These are phyloP conservation scores for Trichonephila inaurata DNA, from an alignment of 1,140 invertebrate genomes.

Conservation along the genomic window DNA sequence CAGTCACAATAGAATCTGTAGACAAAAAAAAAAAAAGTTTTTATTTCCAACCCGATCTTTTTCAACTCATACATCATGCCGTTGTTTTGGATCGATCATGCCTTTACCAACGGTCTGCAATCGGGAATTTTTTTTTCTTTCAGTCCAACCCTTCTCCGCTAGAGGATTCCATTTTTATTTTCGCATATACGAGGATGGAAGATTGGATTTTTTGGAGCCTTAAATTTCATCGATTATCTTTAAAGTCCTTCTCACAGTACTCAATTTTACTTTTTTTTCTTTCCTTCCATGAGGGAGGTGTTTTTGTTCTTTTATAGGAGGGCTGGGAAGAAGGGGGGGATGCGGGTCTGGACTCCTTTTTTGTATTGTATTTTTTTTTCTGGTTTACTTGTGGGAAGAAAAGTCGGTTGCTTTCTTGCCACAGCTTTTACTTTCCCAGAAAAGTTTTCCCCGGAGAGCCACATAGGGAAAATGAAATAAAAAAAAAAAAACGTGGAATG, in stretches of 20 bases:
- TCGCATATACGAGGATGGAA: slow-evolving; percentile 21
- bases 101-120: not conserved
- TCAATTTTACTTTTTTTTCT: slow-evolving; percentile 43
- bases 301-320: slow-evolving; percentile 9
- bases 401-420: slow-evolving; percentile 19
- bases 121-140: slow-evolving; percentile 16
- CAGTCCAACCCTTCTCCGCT: not conserved
- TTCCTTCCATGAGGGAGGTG: not conserved
- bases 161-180: slow-evolving; percentile 44
- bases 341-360: slow-evolving; percentile 10
- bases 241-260: slow-evolving; percentile 57
- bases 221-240: slow-evolving; percentile 70
- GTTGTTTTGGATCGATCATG: slow-evolving; percentile 32
- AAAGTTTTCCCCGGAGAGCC: slow-evolving; percentile 2
- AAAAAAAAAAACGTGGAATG: not conserved
- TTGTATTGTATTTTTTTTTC: not conserved
- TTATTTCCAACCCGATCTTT: slow-evolving; percentile 13
- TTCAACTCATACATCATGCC: slow-evolving; percentile 51
- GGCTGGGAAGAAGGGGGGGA: not conserved
- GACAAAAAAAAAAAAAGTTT: not conserved
- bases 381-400: slow-evolving; percentile 29
- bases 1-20: not conserved
- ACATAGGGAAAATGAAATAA: not conserved
- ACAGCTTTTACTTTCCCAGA: slow-evolving; percentile 32
- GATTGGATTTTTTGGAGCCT: slow-evolving; percentile 65